phyloP scores from a whole-genome alignment of 1,140 invertebrate species.

The Drosophila pseudoananassae region DNA sequence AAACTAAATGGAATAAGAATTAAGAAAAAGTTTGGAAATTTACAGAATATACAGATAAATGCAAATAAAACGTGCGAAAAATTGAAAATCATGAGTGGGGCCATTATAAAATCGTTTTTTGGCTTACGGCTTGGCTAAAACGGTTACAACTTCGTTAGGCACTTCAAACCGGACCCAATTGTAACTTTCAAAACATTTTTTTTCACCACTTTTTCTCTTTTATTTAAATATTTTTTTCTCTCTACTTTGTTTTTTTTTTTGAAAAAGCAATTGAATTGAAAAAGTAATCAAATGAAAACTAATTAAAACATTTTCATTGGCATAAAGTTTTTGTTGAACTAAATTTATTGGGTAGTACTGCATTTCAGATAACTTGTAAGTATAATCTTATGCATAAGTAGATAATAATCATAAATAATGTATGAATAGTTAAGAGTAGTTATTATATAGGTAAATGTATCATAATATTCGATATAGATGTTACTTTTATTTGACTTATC shows the following conservation, averaged over 20 bases:
- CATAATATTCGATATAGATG: constrained; percentile 56
- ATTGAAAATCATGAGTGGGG: constrained; percentile 68
- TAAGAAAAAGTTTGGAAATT: constrained; percentile 31
- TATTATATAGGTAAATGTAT: constrained; percentile 59
- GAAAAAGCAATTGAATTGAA: constrained; percentile 79
- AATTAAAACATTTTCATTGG: constrained; percentile 81
- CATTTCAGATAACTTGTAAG: constrained; percentile 70
- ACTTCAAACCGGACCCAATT: constrained; percentile 78
- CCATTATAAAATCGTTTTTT: constrained; percentile 80
- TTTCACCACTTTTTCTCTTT: constrained; percentile 49
- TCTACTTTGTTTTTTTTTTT: constrained; percentile 24
- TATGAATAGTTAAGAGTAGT: constrained; percentile 64
- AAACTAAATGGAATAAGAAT: constrained; percentile 9
- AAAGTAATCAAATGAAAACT: constrained; percentile 73
- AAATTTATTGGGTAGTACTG: constrained; percentile 84
- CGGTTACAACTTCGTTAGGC: constrained; percentile 75
- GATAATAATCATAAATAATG: constrained; percentile 54
- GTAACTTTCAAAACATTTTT: constrained; percentile 61
- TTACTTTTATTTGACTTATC: constrained; percentile 37
- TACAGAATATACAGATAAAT: constrained; percentile 47
- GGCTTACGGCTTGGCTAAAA: constrained; percentile 68
- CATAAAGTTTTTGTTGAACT: constrained; percentile 84
- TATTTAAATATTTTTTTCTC: constrained; percentile 11
- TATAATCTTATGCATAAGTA: constrained; percentile 79
- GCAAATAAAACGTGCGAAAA: constrained; percentile 74